Conservation (phyloP, 2,113 vertebrate species). For the Odontophorus gujanensis region DNA sequence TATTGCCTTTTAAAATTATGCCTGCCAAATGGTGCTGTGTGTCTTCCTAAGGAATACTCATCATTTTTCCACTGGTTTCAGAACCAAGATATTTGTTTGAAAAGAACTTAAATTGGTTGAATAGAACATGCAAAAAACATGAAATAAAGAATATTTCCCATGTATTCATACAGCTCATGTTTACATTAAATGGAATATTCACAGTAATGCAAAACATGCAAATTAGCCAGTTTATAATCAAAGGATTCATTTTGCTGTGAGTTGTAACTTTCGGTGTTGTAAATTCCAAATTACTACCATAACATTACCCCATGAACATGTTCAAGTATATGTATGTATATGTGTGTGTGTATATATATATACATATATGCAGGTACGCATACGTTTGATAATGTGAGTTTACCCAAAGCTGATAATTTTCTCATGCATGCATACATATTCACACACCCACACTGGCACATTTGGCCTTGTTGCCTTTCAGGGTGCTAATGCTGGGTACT, state of each 20-base stretch:
- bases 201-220: background rate
- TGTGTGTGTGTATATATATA: background rate
- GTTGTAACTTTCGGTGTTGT: background rate
- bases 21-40: background rate
- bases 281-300: background rate
- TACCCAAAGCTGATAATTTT: background rate
- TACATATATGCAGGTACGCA: fast-evolving
- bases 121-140: fast-evolving
- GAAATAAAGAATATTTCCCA: background rate
- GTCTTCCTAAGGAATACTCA: background rate
- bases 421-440: fast-evolving
- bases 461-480: background rate
- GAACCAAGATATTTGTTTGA: background rate
- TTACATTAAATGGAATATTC: background rate
- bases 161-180: background rate
- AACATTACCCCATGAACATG: fast-evolving
- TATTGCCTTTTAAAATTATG: background rate
- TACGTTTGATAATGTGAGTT: background rate
- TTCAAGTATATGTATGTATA: no score
- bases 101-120: background rate
- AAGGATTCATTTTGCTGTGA: slow-evolving; percentile 2
- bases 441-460: fast-evolving
- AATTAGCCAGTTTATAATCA: background rate
- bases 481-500: background rate
- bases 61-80: background rate